Evolutionary conservation across 2,888 invertebrate species (phyloP).

Genomic region (Rhagonycha fulva): DNA sequence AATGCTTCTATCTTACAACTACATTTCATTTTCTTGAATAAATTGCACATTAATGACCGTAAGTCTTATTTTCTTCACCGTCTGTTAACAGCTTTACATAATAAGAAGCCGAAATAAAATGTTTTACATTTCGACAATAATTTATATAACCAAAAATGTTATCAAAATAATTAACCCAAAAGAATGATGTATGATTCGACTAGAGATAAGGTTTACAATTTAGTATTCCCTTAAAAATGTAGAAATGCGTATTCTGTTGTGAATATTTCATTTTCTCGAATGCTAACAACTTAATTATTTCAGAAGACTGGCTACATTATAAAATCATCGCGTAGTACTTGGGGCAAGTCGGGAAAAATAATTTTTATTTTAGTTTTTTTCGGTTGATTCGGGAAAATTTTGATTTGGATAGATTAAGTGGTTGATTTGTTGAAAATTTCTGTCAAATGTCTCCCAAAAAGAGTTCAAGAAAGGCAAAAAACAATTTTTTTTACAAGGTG

Average conservation of each 20-base stretch:
- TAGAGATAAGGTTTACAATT: not conserved
- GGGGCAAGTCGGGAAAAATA: not conserved
- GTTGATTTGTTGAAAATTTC: too few relatives aligned
- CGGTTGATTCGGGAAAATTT: not conserved
- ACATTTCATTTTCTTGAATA: slow-evolving; percentile 37
- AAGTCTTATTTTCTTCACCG: slow-evolving; percentile 37
- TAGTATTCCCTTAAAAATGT: not conserved
- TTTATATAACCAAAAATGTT: slow-evolving; percentile 5
- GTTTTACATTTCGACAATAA: slow-evolving; percentile 13
- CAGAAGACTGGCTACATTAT: not conserved
- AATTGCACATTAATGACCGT: slow-evolving; percentile 41
- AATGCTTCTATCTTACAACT: slow-evolving; percentile 31
- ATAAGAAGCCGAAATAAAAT: slow-evolving; percentile 20
- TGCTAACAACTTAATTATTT: not conserved
- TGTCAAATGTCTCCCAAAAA: too few relatives aligned
- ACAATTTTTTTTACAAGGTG: too few relatives aligned
- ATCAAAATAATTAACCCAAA: not conserved
- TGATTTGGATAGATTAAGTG: not conserved
- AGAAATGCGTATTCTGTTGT: not conserved
- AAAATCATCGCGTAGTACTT: not conserved
- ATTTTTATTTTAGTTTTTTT: not conserved
- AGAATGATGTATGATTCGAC: not conserved
- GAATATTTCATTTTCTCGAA: not conserved
- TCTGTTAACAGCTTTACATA: slow-evolving; percentile 33
- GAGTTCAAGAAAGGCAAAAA: too few relatives aligned